Percentiles rank a stretch among this genome's conserved stretches.
These are phyloP conservation scores for Lydus trimaculatus DNA, from an alignment of 2,888 invertebrate genomes.

Conservation along the genomic window DNA sequence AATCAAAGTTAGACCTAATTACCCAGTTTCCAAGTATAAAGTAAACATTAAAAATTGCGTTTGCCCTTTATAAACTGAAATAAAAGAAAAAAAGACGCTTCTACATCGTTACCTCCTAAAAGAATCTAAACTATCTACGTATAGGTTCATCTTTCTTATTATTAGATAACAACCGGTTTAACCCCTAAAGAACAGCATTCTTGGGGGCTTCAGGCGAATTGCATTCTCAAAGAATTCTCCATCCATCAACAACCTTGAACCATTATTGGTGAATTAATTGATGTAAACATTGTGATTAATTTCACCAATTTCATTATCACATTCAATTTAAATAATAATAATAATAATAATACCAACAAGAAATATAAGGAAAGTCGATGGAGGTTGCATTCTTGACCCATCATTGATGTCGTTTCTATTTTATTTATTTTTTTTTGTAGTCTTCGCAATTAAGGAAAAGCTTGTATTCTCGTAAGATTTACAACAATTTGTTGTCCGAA, in stretches of 20 bases:
- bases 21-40: not conserved
- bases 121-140: not conserved
- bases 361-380: not conserved
- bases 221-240: not conserved
- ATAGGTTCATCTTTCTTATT: not conserved
- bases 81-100: not conserved
- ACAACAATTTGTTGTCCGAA: not conserved
- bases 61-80: not conserved
- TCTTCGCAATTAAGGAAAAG: not conserved
- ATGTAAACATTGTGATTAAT: not conserved
- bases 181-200: not conserved
- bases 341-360: not conserved
- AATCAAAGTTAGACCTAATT: not conserved
- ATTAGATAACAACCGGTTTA: not conserved
- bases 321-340: not conserved
- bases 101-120: not conserved
- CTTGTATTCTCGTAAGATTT: not conserved
- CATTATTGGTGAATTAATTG: not conserved
- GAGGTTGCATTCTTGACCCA: not conserved
- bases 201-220: not conserved
- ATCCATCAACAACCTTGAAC: slow-evolving; percentile 8
- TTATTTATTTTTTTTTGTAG: too few species aligned
- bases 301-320: not conserved
- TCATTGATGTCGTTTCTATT: not conserved
- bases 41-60: too few species aligned